These are phyloP conservation scores for Lineus longissimus DNA, from an alignment of 1,140 invertebrate genomes.

Conservation along the genomic window DNA sequence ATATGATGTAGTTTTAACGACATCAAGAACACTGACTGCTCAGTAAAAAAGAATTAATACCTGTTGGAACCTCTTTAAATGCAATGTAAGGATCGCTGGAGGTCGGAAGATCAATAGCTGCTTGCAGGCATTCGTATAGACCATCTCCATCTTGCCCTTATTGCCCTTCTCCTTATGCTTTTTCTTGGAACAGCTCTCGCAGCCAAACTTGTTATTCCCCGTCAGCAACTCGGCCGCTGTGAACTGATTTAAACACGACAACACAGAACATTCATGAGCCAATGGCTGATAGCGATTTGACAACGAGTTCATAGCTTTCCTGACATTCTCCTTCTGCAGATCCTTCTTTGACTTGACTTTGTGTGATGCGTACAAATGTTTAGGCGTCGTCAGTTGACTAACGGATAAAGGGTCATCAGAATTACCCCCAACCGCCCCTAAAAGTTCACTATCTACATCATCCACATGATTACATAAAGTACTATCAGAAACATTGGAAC, in stretches of 20 bases:
- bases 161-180: slow-evolving; percentile 16
- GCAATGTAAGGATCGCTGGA: slow-evolving; percentile 88
- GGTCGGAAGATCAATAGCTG: slow-evolving; percentile 85
- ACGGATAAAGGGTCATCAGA: no score
- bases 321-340: slow-evolving; percentile 29
- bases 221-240: slow-evolving; percentile 82
- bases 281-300: slow-evolving; percentile 64
- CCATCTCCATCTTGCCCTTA: slow-evolving; percentile 57
- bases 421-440: no score
- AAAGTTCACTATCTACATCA: no score
- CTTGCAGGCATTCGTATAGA: slow-evolving; percentile 86
- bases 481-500: no score
- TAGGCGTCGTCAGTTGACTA: no score
- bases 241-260: slow-evolving; percentile 87
- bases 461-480: no score
- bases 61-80: slow-evolving; percentile 78
- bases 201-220: slow-evolving; percentile 87
- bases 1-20: no score
- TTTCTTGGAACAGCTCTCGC: slow-evolving; percentile 77
- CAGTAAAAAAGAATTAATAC: no score
- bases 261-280: slow-evolving; percentile 69
- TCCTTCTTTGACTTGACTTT: slow-evolving; percentile 30
- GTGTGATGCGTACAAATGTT: slow-evolving; percentile 11
- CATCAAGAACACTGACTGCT: no score
- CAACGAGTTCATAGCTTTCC: slow-evolving; percentile 28